Conservation (phyloP, 2,888 invertebrate genomes). For the Apocheima hispidaria region DNA sequence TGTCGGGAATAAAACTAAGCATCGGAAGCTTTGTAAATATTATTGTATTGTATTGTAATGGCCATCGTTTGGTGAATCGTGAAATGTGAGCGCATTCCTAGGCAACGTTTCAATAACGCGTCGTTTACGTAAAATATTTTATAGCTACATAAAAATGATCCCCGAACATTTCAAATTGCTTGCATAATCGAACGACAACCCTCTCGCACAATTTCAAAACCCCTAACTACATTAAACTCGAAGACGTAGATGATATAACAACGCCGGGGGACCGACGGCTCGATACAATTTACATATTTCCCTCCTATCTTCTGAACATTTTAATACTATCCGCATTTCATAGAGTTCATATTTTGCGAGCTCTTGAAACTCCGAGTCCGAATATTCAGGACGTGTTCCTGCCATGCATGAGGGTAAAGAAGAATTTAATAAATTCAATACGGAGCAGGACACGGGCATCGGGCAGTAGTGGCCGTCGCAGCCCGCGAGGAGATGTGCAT, state of each 20-base stretch:
- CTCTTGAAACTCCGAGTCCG: conserved; percentile 32
- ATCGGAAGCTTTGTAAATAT: conserved; percentile 16
- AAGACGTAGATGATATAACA: conserved; percentile 44
- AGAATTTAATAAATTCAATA: conserved; percentile 38
- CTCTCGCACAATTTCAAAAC: conserved; percentile 42
- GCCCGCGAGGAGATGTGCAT: conserved; percentile 10
- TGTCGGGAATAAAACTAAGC: conserved; percentile 21
- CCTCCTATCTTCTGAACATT: conserved; percentile 43
- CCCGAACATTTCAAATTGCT: conserved; percentile 42
- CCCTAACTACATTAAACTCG: conserved; percentile 45
- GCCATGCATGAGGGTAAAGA: conserved; percentile 30
- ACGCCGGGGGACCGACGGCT: conserved; percentile 35
- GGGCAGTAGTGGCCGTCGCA: not conserved
- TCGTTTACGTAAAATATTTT: conserved; percentile 42
- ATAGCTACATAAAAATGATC: conserved; percentile 44
- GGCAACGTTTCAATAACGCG: conserved; percentile 41
- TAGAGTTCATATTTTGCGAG: conserved; percentile 38
- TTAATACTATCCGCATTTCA: conserved; percentile 48
- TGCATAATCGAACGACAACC: conserved; percentile 45
- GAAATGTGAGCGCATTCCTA: conserved; percentile 24
- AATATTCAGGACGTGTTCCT: conserved; percentile 29
- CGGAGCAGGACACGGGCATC: conserved; percentile 15
- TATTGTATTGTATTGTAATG: conserved; percentile 22
- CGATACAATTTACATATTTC: conserved; percentile 48
- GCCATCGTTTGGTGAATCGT: conserved; percentile 12